Conservation (phyloP, 2,113 vertebrate species). For the Bos indicus region DNA sequence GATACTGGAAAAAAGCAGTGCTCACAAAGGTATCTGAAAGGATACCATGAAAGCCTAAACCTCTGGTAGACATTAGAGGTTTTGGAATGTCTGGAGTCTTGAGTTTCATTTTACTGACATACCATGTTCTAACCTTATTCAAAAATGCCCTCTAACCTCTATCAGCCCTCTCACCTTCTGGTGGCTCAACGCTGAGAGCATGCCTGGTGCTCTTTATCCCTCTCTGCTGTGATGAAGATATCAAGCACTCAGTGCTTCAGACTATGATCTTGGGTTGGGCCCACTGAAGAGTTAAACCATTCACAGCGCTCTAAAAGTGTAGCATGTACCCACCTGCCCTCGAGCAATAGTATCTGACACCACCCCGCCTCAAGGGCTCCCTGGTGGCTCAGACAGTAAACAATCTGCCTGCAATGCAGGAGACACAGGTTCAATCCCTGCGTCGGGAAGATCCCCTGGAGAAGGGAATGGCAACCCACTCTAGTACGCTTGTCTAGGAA, state of each 20-base stretch:
- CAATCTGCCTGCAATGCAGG: not conserved
- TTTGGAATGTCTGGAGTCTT: not conserved
- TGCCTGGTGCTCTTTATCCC: not conserved
- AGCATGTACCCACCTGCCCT: not conserved
- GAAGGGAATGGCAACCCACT: not conserved
- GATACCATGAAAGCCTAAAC: not conserved
- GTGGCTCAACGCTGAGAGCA: not conserved
- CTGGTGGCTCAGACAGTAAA: not conserved
- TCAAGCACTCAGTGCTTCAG: not conserved
- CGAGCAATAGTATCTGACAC: not conserved
- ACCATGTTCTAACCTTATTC: not conserved
- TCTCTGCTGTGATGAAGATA: not conserved
- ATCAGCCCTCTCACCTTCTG: not conserved
- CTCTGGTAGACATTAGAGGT: not conserved
- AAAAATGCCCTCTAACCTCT: not conserved
- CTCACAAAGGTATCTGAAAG: not conserved
- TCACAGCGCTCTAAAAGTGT: not conserved
- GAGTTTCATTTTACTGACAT: not conserved
- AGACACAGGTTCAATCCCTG: not conserved
- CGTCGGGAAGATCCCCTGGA: not conserved
- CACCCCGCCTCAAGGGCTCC: not conserved
- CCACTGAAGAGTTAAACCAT: not conserved
- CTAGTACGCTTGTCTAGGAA: not conserved
- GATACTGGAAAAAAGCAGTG: not conserved
- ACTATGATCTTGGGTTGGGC: not conserved